Base-by-base conservation (phyloP, 2,888 invertebrate genomes). In the Drosophila histrio region DNA sequence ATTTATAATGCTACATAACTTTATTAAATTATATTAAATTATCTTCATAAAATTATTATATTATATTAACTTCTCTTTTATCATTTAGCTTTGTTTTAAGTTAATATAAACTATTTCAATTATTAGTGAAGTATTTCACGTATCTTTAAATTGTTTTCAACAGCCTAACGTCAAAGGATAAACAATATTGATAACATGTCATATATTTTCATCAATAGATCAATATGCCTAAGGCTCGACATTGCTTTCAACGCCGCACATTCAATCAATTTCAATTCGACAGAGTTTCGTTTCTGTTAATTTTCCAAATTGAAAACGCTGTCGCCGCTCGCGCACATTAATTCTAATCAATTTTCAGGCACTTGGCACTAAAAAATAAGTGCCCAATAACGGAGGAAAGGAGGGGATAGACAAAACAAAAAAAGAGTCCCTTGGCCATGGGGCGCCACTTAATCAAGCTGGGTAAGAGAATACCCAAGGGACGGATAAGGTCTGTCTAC, bases 291-390 rank as follows among this genome's bases (percentile, higher is more conserved):
- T 32, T 34, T 39, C 47, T 41, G 58, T 71, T 75, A 71, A 75
- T 75, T 75, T 73, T 70, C 60, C 62, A 75, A 78, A 78, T 78
- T 72, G 77, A 77, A 77, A 77, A 77, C 60, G 72, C 77, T 65
- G 68, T 64, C 72, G 56, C 59, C 47, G 59, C 79, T 70, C 59
- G 62, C 65, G 71, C 78, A 77, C 87, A 83, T 84, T 82, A 84
- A 81, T 84, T 87, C 78, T 82, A 87, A 84, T 84, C 82, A 87
- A 87, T 84, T 84, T 87, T 22, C 62, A 58, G 70, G 24, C 62
- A 66, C 66, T 76, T 63, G 83, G 61, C 77, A 82, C 72, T 77
- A 66, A 67, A 72, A 78, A 68, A 56, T 72, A 75, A 75, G 75
- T 71, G 65, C 57, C 47, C 65, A 58, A 72, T 56, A 58, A 43